Conservation (phyloP, 1,140 invertebrate species). For the Dinothrombium tinctorium region DNA sequence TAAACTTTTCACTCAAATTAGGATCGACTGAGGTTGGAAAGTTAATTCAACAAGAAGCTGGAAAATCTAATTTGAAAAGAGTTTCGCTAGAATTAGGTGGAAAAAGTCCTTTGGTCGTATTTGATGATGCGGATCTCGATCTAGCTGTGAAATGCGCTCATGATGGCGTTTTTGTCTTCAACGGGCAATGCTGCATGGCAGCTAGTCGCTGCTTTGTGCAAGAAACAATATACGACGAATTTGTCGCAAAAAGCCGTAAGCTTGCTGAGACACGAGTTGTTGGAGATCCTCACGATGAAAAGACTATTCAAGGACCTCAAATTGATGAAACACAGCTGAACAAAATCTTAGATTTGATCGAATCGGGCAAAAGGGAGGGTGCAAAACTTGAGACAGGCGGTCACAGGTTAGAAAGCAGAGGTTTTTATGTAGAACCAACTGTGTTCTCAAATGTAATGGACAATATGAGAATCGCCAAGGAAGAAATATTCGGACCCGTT, state of each 20-base stretch:
- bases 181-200: conserved; percentile 50
- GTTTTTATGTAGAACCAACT: conserved; percentile 74
- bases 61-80: conserved; percentile 50
- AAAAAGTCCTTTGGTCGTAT: conserved; percentile 30
- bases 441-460: conserved; percentile 83
- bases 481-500: conserved; percentile 96
- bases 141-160: conserved; percentile 52
- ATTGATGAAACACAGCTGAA: conserved; percentile 61
- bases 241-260: conserved; percentile 36
- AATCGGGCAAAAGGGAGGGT: conserved; percentile 62
- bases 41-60: conserved; percentile 43
- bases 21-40: conserved; percentile 33
- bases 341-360: conserved; percentile 61
- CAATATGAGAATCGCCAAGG: conserved; percentile 69
- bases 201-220: conserved; percentile 69
- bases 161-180: conserved; percentile 50
- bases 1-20: neutral
- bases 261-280: conserved; percentile 52
- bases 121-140: conserved; percentile 30
- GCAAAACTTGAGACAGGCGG: conserved; percentile 66
- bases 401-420: conserved; percentile 27
- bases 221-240: conserved; percentile 67
- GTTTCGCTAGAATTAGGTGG: conserved; percentile 67
- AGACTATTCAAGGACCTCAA: conserved; percentile 73
- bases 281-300: conserved; percentile 67